Evolutionary conservation across 2,797 vertebrate genomes (phyloP).

Genomic region (Cynopterus sphinx): DNA sequence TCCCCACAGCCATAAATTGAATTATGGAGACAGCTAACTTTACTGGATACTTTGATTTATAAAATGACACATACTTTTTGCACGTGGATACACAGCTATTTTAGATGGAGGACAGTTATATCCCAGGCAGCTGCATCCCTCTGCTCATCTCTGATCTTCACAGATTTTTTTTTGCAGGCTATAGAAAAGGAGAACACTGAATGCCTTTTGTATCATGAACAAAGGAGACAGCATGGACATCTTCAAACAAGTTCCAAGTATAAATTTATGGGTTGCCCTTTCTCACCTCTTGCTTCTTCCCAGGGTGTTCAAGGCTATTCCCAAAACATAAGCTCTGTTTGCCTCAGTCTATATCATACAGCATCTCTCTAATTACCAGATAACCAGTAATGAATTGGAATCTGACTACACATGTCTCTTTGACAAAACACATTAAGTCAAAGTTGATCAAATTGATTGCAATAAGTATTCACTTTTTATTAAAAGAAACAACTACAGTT

Average conservation of each 20-base stretch:
- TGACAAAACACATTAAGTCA: background rate
- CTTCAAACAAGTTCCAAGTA: conserved; percentile 47
- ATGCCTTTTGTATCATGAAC: conserved; percentile 45
- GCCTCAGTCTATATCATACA: background rate
- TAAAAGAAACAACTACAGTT: background rate
- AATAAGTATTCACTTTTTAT: background rate
- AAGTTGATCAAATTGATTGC: background rate
- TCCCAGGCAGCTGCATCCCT: background rate
- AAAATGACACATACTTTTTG: background rate
- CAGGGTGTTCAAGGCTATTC: conserved; percentile 26
- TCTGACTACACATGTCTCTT: background rate
- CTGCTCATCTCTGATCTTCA: conserved; percentile 57
- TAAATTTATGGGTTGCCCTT: conserved; percentile 13
- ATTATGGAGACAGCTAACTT: background rate
- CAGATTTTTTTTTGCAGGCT: conserved; percentile 5
- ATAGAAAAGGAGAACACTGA: background rate
- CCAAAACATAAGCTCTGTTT: background rate
- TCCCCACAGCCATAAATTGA: background rate
- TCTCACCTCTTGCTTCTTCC: background rate
- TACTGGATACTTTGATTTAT: conserved; percentile 40
- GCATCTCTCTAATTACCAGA: conserved; percentile 4
- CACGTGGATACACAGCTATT: background rate
- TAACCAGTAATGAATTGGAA: background rate
- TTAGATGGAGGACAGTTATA: background rate
- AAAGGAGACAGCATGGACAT: conserved; percentile 52